Evolutionary conservation across 2,888 invertebrate species (phyloP), one percentile per base, ranked within the genome.

Genomic region (Torymus aiolomorphi): DNA sequence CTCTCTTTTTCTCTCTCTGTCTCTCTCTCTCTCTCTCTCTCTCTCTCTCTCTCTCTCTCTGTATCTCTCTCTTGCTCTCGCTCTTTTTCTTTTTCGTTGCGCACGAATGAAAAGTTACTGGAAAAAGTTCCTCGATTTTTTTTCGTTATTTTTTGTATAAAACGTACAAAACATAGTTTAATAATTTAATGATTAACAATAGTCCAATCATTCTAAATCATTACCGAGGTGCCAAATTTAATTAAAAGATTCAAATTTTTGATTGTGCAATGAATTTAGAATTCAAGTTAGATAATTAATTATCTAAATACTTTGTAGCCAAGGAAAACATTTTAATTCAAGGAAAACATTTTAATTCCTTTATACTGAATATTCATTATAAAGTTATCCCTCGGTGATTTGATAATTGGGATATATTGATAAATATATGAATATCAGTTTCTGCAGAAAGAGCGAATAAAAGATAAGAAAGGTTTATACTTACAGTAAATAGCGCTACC

Each of bases 81-180:
- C 54, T 13, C 54, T 54, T 8, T 14, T 61, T 61, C 20, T 1
- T 61, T 61, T 42, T 42, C 42, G 42, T 42, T 42, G 42, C 52
- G 42, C 61, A 18, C 11, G 49, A 72, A 24, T 42, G 57, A 76
- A 71, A 51, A 62, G 73, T 74, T 52, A 69, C 24, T 74, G 20
- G 57, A 65, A 74, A 74, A 56, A 62, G 70, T 51, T 71, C 76
- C 67, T 8, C 42, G 42, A 18, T 57, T 18, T 13, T 59, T 59
- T 57, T 18, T 31, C 24, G 5, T 8, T 12, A 59, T 59, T 59
- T 18, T 18, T 18, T 18, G n/a, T 59, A 18, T 16, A 59, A 59
- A 16, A 59, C 42, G 42, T 42, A 42, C 42, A 42, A 42, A 42
- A 42, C 42, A 42, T 42, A 42, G 42, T 42, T 42, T 42, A 42